Conservation (phyloP, 2,113 vertebrate genomes). For the Entelurus aequoreus region DNA sequence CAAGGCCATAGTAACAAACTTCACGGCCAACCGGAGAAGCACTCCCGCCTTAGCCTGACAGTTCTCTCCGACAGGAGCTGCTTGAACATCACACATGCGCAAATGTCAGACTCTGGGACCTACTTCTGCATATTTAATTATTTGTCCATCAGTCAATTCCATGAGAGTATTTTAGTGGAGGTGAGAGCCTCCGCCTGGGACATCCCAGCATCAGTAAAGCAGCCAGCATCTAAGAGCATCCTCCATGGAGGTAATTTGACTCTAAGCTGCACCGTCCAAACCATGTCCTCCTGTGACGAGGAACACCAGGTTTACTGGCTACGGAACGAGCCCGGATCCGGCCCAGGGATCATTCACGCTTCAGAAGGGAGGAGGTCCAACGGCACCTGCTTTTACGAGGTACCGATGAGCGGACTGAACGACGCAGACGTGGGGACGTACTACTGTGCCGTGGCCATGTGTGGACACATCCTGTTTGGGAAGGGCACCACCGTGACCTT, state of each 20-base stretch:
- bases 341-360: slow-evolving; percentile 43
- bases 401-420: slow-evolving; percentile 15
- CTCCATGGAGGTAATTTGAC: slow-evolving; percentile 31
- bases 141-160: too few species aligned
- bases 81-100: slow-evolving; percentile 23
- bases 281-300: slow-evolving; percentile 36
- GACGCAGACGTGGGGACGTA: slow-evolving; percentile 27
- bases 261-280: slow-evolving; percentile 44
- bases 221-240: slow-evolving; percentile 6
- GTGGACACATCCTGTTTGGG: slow-evolving; percentile 19
- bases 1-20: too few species aligned
- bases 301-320: slow-evolving; percentile 58
- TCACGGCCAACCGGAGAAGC: not conserved
- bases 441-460: slow-evolving; percentile 26
- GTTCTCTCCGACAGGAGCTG: too few species aligned
- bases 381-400: slow-evolving; percentile 43
- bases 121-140: slow-evolving; percentile 27
- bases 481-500: slow-evolving; percentile 13
- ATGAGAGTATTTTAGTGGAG: too few species aligned
- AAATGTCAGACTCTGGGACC: slow-evolving; percentile 23
- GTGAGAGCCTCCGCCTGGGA: slow-evolving; percentile 8
- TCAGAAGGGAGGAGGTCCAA: slow-evolving; percentile 18
- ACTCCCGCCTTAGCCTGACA: too few species aligned
- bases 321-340: slow-evolving; percentile 15
- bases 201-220: slow-evolving; percentile 1